Percentiles rank a stretch among this genome's conserved stretches.
Evolutionary conservation across 2,888 invertebrate genomes (phyloP).

Genomic region (Andrena hattorfiana): DNA sequence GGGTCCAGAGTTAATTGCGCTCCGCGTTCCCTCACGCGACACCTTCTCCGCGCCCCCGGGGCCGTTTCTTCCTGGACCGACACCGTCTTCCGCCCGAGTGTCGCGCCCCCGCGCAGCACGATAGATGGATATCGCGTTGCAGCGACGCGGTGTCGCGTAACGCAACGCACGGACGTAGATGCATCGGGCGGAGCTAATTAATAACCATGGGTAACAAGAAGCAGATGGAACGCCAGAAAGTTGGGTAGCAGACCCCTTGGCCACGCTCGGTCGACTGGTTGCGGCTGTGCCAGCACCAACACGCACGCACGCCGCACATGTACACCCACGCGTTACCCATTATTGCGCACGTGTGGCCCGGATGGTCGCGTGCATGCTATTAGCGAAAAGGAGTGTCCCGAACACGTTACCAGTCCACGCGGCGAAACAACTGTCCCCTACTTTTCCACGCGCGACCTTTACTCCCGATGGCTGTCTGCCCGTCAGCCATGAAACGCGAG

Average conservation of each 20-base stretch:
- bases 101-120: not conserved
- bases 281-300: constrained; percentile 26
- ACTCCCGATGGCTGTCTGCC: constrained; percentile 22
- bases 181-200: constrained; percentile 77
- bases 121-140: constrained; percentile 30
- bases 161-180: constrained; percentile 10
- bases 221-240: constrained; percentile 79
- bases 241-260: constrained; percentile 59
- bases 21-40: constrained; percentile 32
- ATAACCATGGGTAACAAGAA: constrained; percentile 82
- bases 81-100: constrained; percentile 25
- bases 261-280: constrained; percentile 54
- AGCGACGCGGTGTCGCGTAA: constrained; percentile 24
- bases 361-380: constrained; percentile 83
- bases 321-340: constrained; percentile 78
- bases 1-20: constrained; percentile 64
- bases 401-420: constrained; percentile 54
- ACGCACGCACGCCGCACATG: constrained; percentile 6
- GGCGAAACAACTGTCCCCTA: constrained; percentile 67
- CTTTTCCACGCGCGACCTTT: constrained; percentile 18
- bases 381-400: constrained; percentile 78
- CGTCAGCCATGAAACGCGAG: constrained; percentile 58
- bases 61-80: constrained; percentile 12
- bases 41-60: constrained; percentile 32
- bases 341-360: constrained; percentile 84